Evolutionary conservation across 2,888 invertebrate genomes (phyloP), one percentile per base, ranked within the genome.

Genomic region (Drepanosiphum platanoidis): DNA sequence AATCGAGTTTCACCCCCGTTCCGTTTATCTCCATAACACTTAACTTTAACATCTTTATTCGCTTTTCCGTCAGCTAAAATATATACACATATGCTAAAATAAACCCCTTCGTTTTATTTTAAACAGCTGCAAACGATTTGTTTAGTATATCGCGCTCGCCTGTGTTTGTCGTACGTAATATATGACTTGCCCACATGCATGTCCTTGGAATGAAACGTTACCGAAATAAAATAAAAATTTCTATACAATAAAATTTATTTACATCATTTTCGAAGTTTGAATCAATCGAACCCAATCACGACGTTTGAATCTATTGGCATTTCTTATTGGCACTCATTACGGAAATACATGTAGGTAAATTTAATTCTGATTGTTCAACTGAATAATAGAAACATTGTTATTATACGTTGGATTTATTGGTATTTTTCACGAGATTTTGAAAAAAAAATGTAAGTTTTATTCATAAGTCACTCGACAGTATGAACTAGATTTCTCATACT

Each of bases 31-130:
- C 68, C n/a, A n/a, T 30, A 22, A 46, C 66, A 42, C 66, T 79
- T n/a, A 13, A 66, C 52, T 80, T 58, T 18, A 58, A 82, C 81
- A 61, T 82, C 30, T 72, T 39, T 74, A 75, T 83, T 83, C 75
- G 75, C 83, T 66, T 46, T 75, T 36, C 64, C 34, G 34, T 68
- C 80, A 5, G 70, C 70, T 36, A 58, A 70, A 80, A 68, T n/a
- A 46, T 13, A 42, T 36, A 68, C 84, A 84, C 75, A n/a, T 84
- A 77, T 77, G 84, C 84, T 84, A 77, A 84, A 84, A 84, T 77
- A 68, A 84, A 84, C 77, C 77, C 84, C 77, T 84, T 84, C 68
- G 30, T 58, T 84, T 68, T 46, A 46, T 66, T 46, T 58, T 58
- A 39, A 68, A 70, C 84, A 84, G 84, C 84, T 84, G 84, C 84